phyloP scores from a whole-genome alignment of 1,140 invertebrate genomes.

The Solen grandis region DNA sequence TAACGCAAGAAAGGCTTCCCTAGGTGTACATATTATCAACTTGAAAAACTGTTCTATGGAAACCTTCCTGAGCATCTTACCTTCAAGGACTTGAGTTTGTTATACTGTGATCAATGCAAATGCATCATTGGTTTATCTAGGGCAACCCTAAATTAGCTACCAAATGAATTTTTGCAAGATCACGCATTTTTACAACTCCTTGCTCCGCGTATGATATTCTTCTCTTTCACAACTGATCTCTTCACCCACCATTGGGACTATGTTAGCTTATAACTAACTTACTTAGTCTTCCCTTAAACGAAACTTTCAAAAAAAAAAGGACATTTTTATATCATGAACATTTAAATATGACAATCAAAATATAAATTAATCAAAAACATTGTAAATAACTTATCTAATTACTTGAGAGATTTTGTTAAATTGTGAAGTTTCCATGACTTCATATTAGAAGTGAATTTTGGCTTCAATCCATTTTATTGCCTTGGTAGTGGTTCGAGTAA shows the following conservation, averaged over 20 bases:
- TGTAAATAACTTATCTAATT: no score
- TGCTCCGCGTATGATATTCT: conserved; percentile 20
- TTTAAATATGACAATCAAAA: background rate
- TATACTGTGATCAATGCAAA: background rate
- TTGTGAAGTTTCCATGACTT: no score
- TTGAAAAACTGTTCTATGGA: conserved; percentile 3
- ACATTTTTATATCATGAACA: background rate
- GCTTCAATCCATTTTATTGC: no score
- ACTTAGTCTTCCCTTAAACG: conserved; percentile 40
- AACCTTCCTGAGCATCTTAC: conserved; percentile 13
- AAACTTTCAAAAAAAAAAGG: conserved; percentile 36
- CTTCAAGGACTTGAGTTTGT: background rate
- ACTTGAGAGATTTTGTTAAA: no score
- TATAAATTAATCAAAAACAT: no score
- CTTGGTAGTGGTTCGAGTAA: no score
- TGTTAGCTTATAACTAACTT: conserved; percentile 30
- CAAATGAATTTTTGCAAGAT: conserved; percentile 20
- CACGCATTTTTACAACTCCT: conserved; percentile 18
- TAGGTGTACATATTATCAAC: background rate
- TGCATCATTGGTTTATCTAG: background rate
- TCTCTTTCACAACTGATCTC: conserved; percentile 9
- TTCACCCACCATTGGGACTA: background rate
- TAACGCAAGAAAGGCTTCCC: conserved; percentile 38
- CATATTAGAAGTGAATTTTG: no score
- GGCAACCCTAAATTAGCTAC: background rate